phyloP scores from a whole-genome alignment of 2,888 invertebrate genomes.

The Harpalus rubripes region DNA sequence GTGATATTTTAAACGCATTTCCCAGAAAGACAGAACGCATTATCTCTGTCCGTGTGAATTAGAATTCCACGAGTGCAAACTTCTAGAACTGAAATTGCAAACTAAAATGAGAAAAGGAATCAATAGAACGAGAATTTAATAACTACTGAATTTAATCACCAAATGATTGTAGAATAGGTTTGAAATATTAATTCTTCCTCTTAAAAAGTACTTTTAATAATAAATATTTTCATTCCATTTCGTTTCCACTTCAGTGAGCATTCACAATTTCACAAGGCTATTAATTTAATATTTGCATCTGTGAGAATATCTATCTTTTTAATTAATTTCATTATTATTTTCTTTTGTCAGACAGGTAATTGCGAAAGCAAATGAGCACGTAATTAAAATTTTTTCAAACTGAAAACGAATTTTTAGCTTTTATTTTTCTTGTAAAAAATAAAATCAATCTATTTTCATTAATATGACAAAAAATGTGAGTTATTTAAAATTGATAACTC shows the following conservation, averaged over 20 bases:
- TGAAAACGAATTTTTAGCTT: background rate
- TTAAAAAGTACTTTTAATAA: background rate
- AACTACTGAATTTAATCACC: background rate
- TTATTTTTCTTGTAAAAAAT: slow-evolving; percentile 1
- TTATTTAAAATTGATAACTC: slow-evolving; percentile 16
- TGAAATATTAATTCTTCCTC: background rate
- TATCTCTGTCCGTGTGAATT: background rate
- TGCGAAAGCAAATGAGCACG: background rate
- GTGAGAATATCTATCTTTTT: slow-evolving; percentile 1
- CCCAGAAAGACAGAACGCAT: too few species aligned
- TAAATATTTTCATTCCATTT: slow-evolving; percentile 25
- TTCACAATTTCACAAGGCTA: background rate
- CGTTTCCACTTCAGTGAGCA: background rate
- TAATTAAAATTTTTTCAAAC: slow-evolving; percentile 15
- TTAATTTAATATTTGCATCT: slow-evolving; percentile 11
- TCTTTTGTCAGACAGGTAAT: slow-evolving; percentile 5
- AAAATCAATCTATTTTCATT: slow-evolving; percentile 24
- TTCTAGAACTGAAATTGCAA: background rate
- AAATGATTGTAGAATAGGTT: background rate
- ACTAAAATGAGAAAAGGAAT: slow-evolving; percentile 16
- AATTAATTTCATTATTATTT: slow-evolving; percentile 15
- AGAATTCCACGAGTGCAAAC: background rate
- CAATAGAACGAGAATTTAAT: slow-evolving; percentile 25
- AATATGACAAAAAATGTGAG: slow-evolving; percentile 4
- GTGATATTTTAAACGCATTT: too few species aligned